Percentiles rank a stretch among this genome's conserved stretches.
These are phyloP conservation scores for Phalacrocorax brasilianus DNA, from an alignment of 2,113 vertebrate genomes.

Conservation along the genomic window DNA sequence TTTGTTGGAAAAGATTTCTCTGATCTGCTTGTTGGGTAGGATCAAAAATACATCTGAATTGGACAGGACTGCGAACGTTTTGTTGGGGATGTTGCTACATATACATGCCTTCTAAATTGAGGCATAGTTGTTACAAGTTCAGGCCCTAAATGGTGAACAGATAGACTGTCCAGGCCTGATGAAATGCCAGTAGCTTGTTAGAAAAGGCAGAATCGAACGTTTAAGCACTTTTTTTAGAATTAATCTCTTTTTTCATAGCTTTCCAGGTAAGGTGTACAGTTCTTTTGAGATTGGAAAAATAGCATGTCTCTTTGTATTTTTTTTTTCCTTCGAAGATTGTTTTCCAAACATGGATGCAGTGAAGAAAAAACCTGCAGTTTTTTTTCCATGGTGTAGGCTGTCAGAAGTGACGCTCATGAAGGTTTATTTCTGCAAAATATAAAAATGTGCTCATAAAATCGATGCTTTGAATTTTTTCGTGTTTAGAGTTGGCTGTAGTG, in stretches of 20 bases:
- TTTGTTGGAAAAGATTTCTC: slow-evolving; percentile 55
- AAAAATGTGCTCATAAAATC: background rate
- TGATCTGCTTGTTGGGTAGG: slow-evolving; percentile 5
- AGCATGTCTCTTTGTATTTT: background rate
- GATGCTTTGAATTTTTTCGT: accelerated
- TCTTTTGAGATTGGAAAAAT: background rate
- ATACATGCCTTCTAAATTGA: background rate
- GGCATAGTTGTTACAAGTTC: background rate
- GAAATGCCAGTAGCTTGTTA: background rate
- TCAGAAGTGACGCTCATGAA: background rate
- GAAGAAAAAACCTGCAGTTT: background rate
- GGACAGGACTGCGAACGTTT: background rate
- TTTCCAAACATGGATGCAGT: slow-evolving; percentile 8
- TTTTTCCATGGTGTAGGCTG: background rate
- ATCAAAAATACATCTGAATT: background rate
- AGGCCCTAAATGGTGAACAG: background rate
- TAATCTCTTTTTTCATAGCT: background rate
- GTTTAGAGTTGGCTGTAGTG: background rate
- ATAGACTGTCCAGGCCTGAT: background rate
- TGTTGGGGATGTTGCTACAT: slow-evolving; percentile 3
- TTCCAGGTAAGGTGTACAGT: background rate
- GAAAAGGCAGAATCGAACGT: background rate
- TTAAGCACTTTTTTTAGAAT: background rate
- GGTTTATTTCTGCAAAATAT: background rate
- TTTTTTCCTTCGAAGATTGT: background rate